Base-by-base conservation (phyloP, 2,797 vertebrate species). In the Sebastes cheni region DNA sequence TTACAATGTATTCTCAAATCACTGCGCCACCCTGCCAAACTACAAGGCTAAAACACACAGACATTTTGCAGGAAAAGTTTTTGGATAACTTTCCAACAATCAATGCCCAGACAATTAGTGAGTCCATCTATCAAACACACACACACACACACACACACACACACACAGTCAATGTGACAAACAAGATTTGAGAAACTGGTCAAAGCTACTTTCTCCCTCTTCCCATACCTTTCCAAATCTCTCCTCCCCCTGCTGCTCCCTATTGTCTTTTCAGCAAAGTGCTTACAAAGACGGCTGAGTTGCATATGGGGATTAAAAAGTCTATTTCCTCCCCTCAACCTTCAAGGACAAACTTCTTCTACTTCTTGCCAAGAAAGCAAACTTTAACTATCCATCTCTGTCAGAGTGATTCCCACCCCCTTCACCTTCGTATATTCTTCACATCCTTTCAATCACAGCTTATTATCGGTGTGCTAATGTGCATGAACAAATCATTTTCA, bases 261-360 rank as follows among this genome's bases (percentile, higher is more conserved):
- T 32, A 75, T 83, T 86, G 84, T 85, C 79, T 90, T 83, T 81
- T 83, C 68, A 80, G 84, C 70, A 93, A 92, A 91, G 80, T 91
- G 92, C 91, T 93, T 92, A 90, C 92, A 94, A 91, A 94, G 91
- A 86, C 32, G 3, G 71, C 81, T 76, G 84, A 87, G 71, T 90
- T 88, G 83, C 88, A 88, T 86, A 73, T 80, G 29, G 72, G 83
- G 84, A 92, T 92, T 91, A 90, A 89, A 90, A 88, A 88, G 80
- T 92, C 72, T 88, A 82, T 89, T 90, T 88, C 88, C 82, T 84
- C 72, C 67, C 42, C 75, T 79, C 69, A 76, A 78, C 67, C 83
- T 80, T 89, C 91, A 94, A 94, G 91, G 90, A 92, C 91, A 87
- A 88, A 90, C 85, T 77, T 86, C 82, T 86, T 80, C 12, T 65